Base-by-base conservation (phyloP, 2,888 invertebrate species). In the Nomada ferruginata region DNA sequence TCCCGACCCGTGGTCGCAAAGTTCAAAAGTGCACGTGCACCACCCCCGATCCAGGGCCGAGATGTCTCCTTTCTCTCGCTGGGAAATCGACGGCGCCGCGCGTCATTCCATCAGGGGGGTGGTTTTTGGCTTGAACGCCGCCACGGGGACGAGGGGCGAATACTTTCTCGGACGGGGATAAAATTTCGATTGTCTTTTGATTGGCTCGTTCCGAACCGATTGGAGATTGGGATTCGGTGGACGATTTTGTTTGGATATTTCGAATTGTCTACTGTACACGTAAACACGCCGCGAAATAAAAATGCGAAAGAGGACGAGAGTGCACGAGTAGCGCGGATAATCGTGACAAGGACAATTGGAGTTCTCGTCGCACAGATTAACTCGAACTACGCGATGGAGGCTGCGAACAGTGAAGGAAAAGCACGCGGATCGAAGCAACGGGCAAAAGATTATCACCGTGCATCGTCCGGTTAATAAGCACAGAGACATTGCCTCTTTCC, bases 391-490 rank as follows among this genome's bases (percentile, higher is more conserved):
- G 36, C 36, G 7, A 36, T 7, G 36, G 36, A 36, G 0, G 36
- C 36, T 36, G 36, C 36, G 36, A 36, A 36, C 36, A 26, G 11
- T n/a, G 63, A 42, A 60, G 11, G 29, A 18, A 55, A 42, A 23
- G 50, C 44, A 20, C 44, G 15, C 7, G 36, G 15, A 20, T 15
- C 2, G 42, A 26, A 23, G 50, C 64, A 74, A 74, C 60, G 36
- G 65, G 74, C 66, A 66, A 52, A 36, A 55, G 74, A 73, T 65
- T 59, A 70, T 73, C 61, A 71, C 79, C 57, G 87, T 86, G 85
- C 84, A 86, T 59, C 87, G 87, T 85, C 82, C 89, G 90, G 91
- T 91, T 89, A 89, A 87, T 89, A 90, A 91, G 91, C 89, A 90
- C 89, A 84, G 91, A 90, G 86, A n/a, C 90, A 90, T 92, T 91